Conservation (phyloP, 2,797 vertebrate species). For the Uromys caudimaculatus region DNA sequence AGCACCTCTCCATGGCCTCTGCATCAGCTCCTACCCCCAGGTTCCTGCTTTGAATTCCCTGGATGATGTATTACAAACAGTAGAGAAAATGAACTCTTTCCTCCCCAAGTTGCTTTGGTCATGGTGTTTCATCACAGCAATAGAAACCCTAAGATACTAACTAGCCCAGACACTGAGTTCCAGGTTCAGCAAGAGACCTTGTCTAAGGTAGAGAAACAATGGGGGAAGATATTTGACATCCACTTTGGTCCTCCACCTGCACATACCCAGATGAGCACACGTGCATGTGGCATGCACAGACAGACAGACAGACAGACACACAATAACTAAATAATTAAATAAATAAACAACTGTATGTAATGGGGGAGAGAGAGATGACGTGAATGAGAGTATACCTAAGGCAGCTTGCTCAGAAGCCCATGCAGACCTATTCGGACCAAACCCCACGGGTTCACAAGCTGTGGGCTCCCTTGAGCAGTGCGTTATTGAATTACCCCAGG, state of each 20-base stretch:
- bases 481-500: not conserved
- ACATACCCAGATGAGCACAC: not conserved
- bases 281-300: not conserved
- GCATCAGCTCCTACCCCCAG: not conserved
- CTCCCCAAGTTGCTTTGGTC: not conserved
- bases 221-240: not conserved
- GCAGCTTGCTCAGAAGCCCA: not conserved
- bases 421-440: not conserved
- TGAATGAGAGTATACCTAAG: not conserved
- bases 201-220: not conserved
- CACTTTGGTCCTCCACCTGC: not conserved
- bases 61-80: not conserved
- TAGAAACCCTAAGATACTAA: not conserved
- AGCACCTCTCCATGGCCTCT: not conserved
- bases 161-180: too few relatives aligned
- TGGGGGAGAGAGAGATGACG: too few relatives aligned
- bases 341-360: not conserved
- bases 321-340: not conserved
- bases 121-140: not conserved
- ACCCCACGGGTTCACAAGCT: not conserved
- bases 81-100: not conserved
- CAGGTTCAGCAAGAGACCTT: not conserved
- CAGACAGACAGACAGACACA: not conserved
- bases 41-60: not conserved
- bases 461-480: not conserved